phyloP scores from a whole-genome alignment of 1,140 invertebrate genomes.

The Trachymyrmex cornetzi region DNA sequence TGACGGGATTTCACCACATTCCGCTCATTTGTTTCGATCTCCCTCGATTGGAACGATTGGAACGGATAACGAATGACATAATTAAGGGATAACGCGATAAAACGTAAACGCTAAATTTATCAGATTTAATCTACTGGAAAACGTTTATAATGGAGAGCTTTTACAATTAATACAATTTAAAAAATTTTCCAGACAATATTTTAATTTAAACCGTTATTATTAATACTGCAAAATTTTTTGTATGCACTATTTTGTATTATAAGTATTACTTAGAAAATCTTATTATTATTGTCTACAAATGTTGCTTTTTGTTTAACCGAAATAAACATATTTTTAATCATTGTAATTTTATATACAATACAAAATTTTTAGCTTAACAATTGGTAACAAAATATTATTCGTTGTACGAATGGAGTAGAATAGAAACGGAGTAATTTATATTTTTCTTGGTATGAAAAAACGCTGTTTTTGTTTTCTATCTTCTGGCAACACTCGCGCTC shows the following conservation, averaged over 20 bases:
- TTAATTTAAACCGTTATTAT: neutral
- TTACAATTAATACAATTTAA: neutral
- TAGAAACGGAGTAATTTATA: neutral
- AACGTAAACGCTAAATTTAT: neutral
- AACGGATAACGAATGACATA: constrained; percentile 24
- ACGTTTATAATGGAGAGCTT: neutral
- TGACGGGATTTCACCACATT: constrained; percentile 14
- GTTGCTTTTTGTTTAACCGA: neutral
- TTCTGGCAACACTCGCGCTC: constrained; percentile 12
- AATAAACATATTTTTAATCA: neutral
- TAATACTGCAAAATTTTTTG: neutral
- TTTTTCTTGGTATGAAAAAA: constrained; percentile 6
- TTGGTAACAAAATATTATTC: constrained; percentile 16
- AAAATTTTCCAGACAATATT: neutral
- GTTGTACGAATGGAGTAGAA: neutral
- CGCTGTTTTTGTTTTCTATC: neutral
- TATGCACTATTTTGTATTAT: neutral
- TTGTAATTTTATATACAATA: neutral
- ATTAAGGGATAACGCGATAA: constrained; percentile 15
- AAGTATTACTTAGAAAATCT: neutral
- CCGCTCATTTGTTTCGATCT: constrained; percentile 23
- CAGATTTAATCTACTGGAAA: neutral
- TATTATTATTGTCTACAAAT: neutral
- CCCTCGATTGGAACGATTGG: constrained; percentile 4
- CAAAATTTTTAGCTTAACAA: neutral